phyloP scores from a whole-genome alignment of 2,113 vertebrate genomes.

The Sinocyclocheilus rhinocerous region DNA sequence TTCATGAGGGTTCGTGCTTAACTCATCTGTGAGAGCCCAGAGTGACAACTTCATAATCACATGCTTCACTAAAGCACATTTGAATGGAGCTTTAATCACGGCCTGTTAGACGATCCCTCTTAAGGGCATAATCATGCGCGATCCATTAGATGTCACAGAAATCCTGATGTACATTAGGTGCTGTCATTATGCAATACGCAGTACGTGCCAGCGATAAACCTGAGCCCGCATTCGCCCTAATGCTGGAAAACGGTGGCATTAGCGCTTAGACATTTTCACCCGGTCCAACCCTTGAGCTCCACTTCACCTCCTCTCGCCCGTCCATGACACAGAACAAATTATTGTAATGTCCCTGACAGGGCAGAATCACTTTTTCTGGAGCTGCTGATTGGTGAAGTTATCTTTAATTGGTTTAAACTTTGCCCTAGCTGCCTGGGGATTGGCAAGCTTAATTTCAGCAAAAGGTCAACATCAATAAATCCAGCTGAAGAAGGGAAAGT shows the following conservation, averaged over 20 bases:
- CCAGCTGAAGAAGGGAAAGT: constrained; percentile 57
- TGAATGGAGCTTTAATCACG: constrained; percentile 47
- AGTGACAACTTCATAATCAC: constrained; percentile 38
- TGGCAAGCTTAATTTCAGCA: constrained; percentile 77
- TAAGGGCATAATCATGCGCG: constrained; percentile 39
- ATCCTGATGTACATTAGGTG: constrained; percentile 25
- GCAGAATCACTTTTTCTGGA: constrained; percentile 62
- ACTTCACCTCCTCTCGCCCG: constrained; percentile 26
- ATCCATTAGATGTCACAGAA: constrained; percentile 32
- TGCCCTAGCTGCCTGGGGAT: constrained; percentile 73
- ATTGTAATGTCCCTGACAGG: constrained; percentile 68
- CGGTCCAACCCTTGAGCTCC: neutral
- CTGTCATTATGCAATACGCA: constrained; percentile 19
- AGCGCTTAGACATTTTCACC: constrained; percentile 56
- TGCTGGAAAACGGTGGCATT: constrained; percentile 21
- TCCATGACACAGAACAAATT: constrained; percentile 71
- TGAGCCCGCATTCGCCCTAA: neutral
- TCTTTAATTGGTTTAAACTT: constrained; percentile 84
- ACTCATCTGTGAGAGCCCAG: constrained; percentile 26
- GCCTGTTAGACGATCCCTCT: constrained; percentile 30
- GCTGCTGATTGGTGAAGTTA: constrained; percentile 75
- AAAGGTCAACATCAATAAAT: constrained; percentile 84
- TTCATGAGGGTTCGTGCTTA: neutral
- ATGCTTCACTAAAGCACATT: constrained; percentile 32
- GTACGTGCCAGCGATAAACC: constrained; percentile 1